Conservation (phyloP, 2,888 invertebrate species). For the Neria commutata region DNA sequence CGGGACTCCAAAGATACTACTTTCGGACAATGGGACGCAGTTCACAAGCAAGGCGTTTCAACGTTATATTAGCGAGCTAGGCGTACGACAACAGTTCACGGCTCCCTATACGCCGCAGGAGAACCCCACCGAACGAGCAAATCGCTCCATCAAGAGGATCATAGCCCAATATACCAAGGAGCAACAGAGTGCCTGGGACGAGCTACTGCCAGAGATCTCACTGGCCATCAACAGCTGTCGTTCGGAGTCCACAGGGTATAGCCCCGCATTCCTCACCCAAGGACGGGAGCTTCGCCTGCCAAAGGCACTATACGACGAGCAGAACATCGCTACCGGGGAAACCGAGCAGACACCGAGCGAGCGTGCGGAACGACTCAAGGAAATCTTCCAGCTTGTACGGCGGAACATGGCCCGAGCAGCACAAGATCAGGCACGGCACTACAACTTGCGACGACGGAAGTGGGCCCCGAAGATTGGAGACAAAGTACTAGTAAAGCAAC, state of each 20-base stretch:
- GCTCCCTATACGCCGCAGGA: no score
- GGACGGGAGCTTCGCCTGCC: conserved; percentile 6
- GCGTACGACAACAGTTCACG: no score
- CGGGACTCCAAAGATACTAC: no score
- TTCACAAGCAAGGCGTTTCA: no score
- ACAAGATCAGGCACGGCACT: neutral
- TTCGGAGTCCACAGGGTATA: conserved; percentile 7
- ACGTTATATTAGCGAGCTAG: no score
- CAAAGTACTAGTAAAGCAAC: neutral
- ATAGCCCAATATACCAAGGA: no score
- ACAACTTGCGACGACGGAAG: conserved; percentile 5
- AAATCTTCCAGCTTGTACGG: neutral
- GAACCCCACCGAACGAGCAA: no score
- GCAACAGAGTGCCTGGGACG: no score
- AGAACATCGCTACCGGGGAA: neutral
- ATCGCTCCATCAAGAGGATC: no score
- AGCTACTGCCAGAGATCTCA: no score
- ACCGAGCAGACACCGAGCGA: neutral
- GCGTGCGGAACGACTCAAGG: neutral
- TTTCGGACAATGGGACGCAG: no score
- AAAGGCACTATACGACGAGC: neutral
- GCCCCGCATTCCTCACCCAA: conserved; percentile 1
- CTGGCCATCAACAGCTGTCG: no score
- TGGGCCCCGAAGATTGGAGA: conserved; percentile 8
- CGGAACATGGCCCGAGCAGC: neutral